Evolutionary conservation across 2,888 invertebrate genomes (phyloP), one percentile per base, ranked within the genome.

Genomic region (Anoplius nigerrimus): DNA sequence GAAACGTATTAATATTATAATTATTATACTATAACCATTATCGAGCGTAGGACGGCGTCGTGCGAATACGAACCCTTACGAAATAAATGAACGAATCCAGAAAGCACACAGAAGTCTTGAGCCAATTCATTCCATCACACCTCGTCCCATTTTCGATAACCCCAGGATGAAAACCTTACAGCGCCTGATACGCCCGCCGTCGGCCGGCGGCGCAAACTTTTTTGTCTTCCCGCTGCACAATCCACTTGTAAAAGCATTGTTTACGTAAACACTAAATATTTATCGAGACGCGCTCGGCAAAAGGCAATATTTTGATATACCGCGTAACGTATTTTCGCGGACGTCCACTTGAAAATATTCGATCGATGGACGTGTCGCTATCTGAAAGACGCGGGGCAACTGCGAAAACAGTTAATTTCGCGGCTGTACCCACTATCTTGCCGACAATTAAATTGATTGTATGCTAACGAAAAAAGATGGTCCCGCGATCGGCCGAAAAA

Each of bases 81-180:
- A 77, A 86, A 86, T 86, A 86, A 87, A 86, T 82, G 71, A 73
- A 83, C 73, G 71, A 69, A 73, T 71, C 66, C 62, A 20, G 54
- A 59, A 48, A 55, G 69, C 22, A 65, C 34, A 54, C 42, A 54
- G n/a, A n/a, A 8, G 34, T 34, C 34, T 34, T 34, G 11, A 11
- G 34, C 34, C n/a, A n/a, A 8, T 34, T 34, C 11, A 6, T 34
- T 34, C 24, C 24, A 2, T 34, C 34, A 1, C 34, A 8, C n/a
- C n/a, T 34, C 34, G 11, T 34, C n/a, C n/a, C n/a, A n/a, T 48
- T 48, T 48, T 11, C 48, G n/a, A n/a, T n/a, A n/a, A n/a, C n/a
- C n/a, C n/a, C n/a, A n/a, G n/a, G n/a, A n/a, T n/a, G n/a, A n/a
- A n/a, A n/a, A n/a, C n/a, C n/a, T n/a, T n/a, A n/a, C n/a, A n/a